Evolutionary conservation across 1,140 invertebrate genomes (phyloP), one percentile per base, ranked within the genome.

Genomic region (Brachionus calyciflorus): DNA sequence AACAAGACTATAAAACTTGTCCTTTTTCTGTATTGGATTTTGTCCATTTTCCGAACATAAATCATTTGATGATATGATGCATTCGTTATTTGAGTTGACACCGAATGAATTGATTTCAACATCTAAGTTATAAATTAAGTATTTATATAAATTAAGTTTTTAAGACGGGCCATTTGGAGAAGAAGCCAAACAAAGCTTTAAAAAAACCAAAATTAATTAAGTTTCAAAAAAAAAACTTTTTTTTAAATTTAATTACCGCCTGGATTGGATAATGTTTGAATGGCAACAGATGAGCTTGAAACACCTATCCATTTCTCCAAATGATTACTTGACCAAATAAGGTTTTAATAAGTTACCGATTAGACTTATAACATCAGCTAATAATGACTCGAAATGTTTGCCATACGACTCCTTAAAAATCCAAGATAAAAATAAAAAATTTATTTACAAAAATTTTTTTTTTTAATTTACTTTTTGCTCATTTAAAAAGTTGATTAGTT

Each of bases 301-400:
- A 46, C 9, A 26, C 24, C n/a, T 14, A 24, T 14, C 19, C 10
- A 26, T 30, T 65, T 65, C 60, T 65, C 60, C 60, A 65, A 65
- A 65, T 65, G 40, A 41, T 46, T 46, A 7, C 14, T 46, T 65
- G 40, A 10, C 24, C 60, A 44, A 44, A n/a, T n/a, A n/a, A 44
- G 37, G 60, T 44, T 65, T 46, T 7, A 7, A 65, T 44, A 44
- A 44, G 24, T 65, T 65, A 65, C 60, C 60, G 60, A 65, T 65
- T 21, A 65, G 24, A 65, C 40, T 65, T 30, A 65, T 65, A 9
- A 65, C 60, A 65, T 65, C 60, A 44, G 40, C 60, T 28, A 65
- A 41, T 44, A 65, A 24, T 44, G 60, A 65, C 19, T 41, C 60
- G 26, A 65, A 65, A 44, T 9, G 2, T 65, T 65, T 65, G 19